phyloP scores from a whole-genome alignment of 2,888 invertebrate species.

The Stenoptilia bipunctidactyla region DNA sequence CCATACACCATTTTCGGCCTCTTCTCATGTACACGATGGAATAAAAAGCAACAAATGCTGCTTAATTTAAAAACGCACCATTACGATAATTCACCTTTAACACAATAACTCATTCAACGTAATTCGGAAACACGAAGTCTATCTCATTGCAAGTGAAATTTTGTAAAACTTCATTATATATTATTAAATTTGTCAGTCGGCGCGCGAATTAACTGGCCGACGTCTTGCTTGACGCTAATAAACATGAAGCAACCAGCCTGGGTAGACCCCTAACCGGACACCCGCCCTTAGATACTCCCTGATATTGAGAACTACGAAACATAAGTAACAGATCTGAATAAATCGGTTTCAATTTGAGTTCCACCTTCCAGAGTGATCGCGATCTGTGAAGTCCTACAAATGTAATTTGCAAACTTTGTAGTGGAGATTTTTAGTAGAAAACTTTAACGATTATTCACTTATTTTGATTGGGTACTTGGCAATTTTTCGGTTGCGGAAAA shows the following conservation, averaged over 20 bases:
- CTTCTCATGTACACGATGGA: too few species aligned
- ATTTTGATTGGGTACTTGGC: too few species aligned
- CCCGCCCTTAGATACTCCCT: conserved; percentile 2
- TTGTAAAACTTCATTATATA: conserved; percentile 30
- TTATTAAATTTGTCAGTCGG: conserved; percentile 52
- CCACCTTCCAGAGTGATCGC: conserved; percentile 26
- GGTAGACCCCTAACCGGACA: conserved; percentile 18
- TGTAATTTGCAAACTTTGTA: conserved; percentile 6
- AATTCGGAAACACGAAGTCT: not conserved
- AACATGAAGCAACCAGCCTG: conserved; percentile 27
- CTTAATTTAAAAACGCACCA: too few species aligned
- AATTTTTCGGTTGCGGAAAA: too few species aligned
- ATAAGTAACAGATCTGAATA: conserved; percentile 19
- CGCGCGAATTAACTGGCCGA: conserved; percentile 40
- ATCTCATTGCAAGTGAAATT: conserved; percentile 9
- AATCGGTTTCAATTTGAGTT: conserved; percentile 21
- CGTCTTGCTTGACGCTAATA: conserved; percentile 38
- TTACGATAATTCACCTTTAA: too few species aligned
- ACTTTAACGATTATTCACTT: too few species aligned
- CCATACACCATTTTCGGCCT: too few species aligned
- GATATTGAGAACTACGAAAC: conserved; percentile 12
- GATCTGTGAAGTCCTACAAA: conserved; percentile 2
- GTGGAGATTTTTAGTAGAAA: not conserved
- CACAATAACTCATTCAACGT: too few species aligned
- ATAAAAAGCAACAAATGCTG: too few species aligned